Conservation (phyloP, 2,113 vertebrate genomes). For the Hyla sarda region DNA sequence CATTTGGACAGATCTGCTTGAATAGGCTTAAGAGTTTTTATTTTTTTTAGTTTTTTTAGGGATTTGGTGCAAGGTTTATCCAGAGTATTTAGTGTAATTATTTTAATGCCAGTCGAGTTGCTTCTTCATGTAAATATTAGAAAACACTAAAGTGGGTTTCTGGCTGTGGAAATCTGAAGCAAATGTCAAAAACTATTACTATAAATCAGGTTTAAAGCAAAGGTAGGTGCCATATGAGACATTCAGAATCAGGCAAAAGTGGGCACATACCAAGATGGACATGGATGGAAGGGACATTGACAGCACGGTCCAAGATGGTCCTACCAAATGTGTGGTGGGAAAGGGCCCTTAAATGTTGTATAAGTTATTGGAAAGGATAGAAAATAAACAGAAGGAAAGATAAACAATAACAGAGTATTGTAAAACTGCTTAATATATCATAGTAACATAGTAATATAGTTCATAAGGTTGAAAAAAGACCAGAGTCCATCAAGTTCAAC, state of each 20-base stretch:
- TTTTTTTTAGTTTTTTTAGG: background rate
- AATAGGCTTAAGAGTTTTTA: background rate
- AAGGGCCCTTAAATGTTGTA: too few species aligned
- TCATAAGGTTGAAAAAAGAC: too few species aligned
- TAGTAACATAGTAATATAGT: too few species aligned
- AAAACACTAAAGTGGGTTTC: background rate
- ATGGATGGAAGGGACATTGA: background rate
- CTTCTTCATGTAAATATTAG: background rate
- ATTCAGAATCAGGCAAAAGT: background rate
- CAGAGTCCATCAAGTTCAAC: too few species aligned
- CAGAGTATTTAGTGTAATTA: slow-evolving; percentile 32
- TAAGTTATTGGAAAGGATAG: too few species aligned
- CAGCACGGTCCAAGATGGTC: too few species aligned
- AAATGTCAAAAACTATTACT: background rate
- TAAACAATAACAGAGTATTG: too few species aligned
- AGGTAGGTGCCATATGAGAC: background rate
- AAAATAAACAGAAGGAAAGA: background rate
- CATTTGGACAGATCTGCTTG: slow-evolving; percentile 39
- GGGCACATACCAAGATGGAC: background rate
- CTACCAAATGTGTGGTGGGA: too few species aligned
- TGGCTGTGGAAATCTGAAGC: background rate
- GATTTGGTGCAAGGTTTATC: slow-evolving; percentile 18
- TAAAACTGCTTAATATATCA: too few species aligned
- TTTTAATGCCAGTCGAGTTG: slow-evolving; percentile 31
- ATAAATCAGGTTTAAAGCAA: background rate